These are phyloP conservation scores for Sebastes nivosus DNA, from an alignment of 2,797 vertebrate genomes.

Conservation along the genomic window DNA sequence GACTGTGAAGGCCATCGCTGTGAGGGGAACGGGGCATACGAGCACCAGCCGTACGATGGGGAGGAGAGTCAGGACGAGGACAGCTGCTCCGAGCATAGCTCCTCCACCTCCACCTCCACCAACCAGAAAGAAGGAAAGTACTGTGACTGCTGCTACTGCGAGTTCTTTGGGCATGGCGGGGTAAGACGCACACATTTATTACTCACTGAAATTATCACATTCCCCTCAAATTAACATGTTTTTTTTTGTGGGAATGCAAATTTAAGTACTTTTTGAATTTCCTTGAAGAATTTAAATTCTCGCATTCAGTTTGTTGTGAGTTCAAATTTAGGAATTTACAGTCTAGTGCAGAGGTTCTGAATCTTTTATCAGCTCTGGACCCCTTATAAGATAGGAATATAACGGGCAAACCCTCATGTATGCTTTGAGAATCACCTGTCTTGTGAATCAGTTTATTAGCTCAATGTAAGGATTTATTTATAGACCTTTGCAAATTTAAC, in stretches of 20 bases:
- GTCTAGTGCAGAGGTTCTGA: too few species aligned
- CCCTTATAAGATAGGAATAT: too few species aligned
- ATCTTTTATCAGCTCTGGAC: too few species aligned
- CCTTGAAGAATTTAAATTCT: background rate
- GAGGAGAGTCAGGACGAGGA: constrained; percentile 97
- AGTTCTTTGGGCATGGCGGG: constrained; percentile 99
- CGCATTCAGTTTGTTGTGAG: background rate
- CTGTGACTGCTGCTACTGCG: constrained; percentile 99
- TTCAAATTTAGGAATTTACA: background rate
- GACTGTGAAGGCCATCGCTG: constrained; percentile 98
- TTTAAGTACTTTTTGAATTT: background rate
- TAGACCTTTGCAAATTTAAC: too few species aligned
- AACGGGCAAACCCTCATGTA: too few species aligned
- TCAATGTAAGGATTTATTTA: background rate
- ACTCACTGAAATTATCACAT: background rate
- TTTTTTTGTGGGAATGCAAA: background rate
- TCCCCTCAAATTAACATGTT: background rate
- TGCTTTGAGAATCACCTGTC: too few species aligned
- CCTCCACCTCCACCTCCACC: constrained; percentile 98
- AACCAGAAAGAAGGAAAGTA: constrained; percentile 99
- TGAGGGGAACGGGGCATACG: constrained; percentile 89
- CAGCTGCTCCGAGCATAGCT: constrained; percentile 98
- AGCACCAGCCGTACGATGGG: constrained; percentile 93
- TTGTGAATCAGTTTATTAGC: background rate
- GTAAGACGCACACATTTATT: constrained; percentile 78